Evolutionary conservation across 2,113 vertebrate genomes (phyloP).

Genomic region (Barnardius zonarius): DNA sequence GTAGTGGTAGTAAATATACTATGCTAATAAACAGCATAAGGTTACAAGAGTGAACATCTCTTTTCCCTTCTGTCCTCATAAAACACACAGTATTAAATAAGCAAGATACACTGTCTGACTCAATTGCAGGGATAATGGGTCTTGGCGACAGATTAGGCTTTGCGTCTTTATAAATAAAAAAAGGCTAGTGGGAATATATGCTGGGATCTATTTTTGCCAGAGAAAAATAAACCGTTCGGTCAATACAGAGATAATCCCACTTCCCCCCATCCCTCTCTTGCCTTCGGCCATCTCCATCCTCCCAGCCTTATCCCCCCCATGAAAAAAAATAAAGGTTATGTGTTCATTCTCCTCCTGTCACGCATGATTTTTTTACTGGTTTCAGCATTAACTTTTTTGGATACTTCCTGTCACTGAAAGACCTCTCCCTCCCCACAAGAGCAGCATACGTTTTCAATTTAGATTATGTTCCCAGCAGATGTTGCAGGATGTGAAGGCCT

Average conservation of each 20-base stretch:
- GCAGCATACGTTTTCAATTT: conserved; percentile 73
- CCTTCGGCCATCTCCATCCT: not conserved
- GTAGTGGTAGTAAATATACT: not conserved
- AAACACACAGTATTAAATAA: conserved; percentile 2
- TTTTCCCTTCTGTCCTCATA: conserved; percentile 9
- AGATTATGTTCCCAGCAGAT: conserved; percentile 70
- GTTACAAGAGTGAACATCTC: not conserved
- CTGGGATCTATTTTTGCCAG: conserved; percentile 57
- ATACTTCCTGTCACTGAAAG: conserved; percentile 58
- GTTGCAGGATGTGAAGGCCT: conserved; percentile 46
- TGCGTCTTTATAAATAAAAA: conserved; percentile 50
- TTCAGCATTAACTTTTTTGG: conserved; percentile 51
- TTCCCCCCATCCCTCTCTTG: not conserved
- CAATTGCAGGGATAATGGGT: not conserved
- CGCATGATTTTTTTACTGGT: conserved; percentile 48
- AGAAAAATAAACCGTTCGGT: conserved; percentile 57
- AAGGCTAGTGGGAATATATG: conserved; percentile 33
- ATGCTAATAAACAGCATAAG: not conserved
- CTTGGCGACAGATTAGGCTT: conserved; percentile 10
- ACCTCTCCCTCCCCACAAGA: conserved; percentile 1
- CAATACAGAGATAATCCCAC: conserved; percentile 61
- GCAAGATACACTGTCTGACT: conserved; percentile 39
- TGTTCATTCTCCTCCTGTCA: conserved; percentile 46
- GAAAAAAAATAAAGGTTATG: not conserved
- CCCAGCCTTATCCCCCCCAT: not conserved